Base-by-base conservation (phyloP, 2,888 invertebrate species). In the Nemotelus pantherinus region DNA sequence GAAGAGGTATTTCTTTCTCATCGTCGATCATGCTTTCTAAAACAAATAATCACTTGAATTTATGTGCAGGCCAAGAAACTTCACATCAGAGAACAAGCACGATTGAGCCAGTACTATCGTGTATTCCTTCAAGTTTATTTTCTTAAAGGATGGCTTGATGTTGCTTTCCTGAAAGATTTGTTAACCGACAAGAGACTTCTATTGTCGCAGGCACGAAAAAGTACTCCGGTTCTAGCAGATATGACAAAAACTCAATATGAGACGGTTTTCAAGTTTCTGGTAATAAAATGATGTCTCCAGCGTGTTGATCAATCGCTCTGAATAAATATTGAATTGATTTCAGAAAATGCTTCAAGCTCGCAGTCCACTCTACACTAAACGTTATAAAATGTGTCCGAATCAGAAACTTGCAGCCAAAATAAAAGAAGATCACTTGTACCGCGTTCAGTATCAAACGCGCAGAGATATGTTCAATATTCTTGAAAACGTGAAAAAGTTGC, bases 281-380 rank as follows among this genome's bases (percentile, higher is more conserved):
- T 86, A 80, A 47, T 63, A 9, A n/a, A 7, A 25, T 55, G 55
- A 60, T 41, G 47, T 57, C n/a, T 57, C 1, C 10, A 39, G 44
- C 53, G 41, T 41, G 39, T 2, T 25, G 9, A 58, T 58, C 5
- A 10, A 25, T 2, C 53, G 53, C 10, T 10, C 53, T 50, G 7
- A 10, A 10, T 50, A 50, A 6, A 50, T 50, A 50, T 63, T 41
- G 25, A 25, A 39, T 63, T 63, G 39, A 9, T 63, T 76, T 2
- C 60, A 86, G 85, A 85, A 84, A 85, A 86, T 86, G 84, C 78
- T 85, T 3, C 82, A 85, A 77, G 83, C 85, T 0, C 83, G 86
- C 2, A 82, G 83, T 77, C 86, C 86, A 0, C 79, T 85, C 67
- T 86, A 85, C 77, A 83, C 82, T 3, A 80, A 84, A 60, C 82